Conservation (phyloP, 2,888 invertebrate genomes). For the Portevinia maculata region DNA sequence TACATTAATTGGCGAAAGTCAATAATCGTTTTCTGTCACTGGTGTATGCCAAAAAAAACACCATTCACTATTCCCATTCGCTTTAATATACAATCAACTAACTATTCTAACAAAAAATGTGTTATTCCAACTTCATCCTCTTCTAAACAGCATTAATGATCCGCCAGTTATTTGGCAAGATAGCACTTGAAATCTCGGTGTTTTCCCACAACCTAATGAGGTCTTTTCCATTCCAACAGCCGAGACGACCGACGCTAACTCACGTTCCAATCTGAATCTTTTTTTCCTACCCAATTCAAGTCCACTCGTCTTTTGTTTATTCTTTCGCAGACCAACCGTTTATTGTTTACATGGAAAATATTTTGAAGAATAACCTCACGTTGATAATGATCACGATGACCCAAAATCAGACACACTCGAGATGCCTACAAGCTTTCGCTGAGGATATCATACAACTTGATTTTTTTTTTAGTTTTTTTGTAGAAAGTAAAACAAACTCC, state of each 20-base stretch:
- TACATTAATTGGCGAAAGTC: not conserved
- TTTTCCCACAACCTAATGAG: conserved; percentile 33
- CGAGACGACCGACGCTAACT: not conserved
- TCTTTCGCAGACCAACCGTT: conserved; percentile 1
- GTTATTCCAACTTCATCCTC: not conserved
- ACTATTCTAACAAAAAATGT: not conserved
- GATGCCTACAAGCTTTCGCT: conserved; percentile 38
- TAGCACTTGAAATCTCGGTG: conserved; percentile 2
- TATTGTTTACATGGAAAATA: conserved; percentile 39
- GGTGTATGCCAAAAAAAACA: not conserved
- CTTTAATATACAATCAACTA: not conserved
- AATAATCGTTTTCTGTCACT: not conserved
- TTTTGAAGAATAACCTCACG: conserved; percentile 11
- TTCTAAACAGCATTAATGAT: not conserved
- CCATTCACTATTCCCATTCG: not conserved
- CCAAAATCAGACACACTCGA: conserved; percentile 2
- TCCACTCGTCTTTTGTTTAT: conserved; percentile 4
- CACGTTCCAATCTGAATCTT: conserved; percentile 26
- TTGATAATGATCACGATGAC: conserved; percentile 39
- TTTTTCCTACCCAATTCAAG: conserved; percentile 8
- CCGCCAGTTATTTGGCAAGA: conserved; percentile 1
- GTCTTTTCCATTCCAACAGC: not conserved
- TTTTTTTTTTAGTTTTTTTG: not conserved
- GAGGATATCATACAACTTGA: not conserved
- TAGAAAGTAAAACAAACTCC: conserved; percentile 31